Evolutionary conservation across 2,888 invertebrate species (phyloP).

Genomic region (Thymelicus acteon): DNA sequence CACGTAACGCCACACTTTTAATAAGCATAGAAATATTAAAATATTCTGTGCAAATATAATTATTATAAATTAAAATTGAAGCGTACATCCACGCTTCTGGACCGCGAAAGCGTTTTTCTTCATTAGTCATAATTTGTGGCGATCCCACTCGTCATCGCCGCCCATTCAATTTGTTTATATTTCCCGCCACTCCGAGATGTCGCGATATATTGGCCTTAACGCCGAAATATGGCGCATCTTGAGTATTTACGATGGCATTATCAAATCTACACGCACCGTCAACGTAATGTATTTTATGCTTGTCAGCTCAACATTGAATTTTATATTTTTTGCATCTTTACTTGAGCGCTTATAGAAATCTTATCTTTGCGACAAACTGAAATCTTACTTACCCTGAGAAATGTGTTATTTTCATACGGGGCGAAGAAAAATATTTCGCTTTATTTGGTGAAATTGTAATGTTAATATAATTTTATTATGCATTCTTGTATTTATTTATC

Average conservation of each 20-base stretch:
- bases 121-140: conserved; percentile 81
- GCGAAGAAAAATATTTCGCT: no score
- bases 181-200: conserved; percentile 80
- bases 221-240: conserved; percentile 78
- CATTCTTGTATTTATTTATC: no score
- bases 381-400: no score
- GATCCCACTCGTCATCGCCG: conserved; percentile 73
- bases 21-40: background rate
- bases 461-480: no score
- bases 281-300: conserved; percentile 67
- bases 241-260: conserved; percentile 78
- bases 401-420: no score
- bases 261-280: conserved; percentile 59
- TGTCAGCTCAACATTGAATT: conserved; percentile 21
- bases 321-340: background rate
- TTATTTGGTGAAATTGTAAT: no score
- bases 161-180: conserved; percentile 84
- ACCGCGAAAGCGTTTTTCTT: conserved; percentile 42
- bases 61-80: background rate
- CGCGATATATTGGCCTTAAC: conserved; percentile 72
- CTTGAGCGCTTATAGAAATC: no score
- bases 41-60: background rate
- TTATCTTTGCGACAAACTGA: no score
- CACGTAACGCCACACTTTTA: no score
- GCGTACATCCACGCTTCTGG: background rate